phyloP scores from a whole-genome alignment of 2,888 invertebrate species.

The Pachliopta kotzebuea region DNA sequence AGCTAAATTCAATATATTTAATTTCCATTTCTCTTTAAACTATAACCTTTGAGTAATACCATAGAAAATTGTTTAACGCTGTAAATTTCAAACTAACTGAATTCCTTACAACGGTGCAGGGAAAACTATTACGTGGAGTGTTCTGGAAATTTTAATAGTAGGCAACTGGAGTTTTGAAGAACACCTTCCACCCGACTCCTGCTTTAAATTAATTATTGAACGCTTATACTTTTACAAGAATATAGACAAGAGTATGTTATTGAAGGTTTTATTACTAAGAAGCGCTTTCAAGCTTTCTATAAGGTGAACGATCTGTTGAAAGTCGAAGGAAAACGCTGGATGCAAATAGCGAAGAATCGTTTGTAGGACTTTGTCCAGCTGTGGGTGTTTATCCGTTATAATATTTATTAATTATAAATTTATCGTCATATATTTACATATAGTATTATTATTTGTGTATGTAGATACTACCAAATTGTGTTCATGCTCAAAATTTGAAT shows the following conservation, averaged over 20 bases:
- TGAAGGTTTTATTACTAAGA: no score
- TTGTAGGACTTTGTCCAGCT: no score
- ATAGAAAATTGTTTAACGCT: conserved; percentile 32
- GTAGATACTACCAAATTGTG: no score
- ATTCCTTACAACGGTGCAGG: conserved; percentile 13
- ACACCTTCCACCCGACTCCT: conserved; percentile 1
- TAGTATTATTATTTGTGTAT: no score
- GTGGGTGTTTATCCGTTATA: no score
- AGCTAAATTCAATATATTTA: conserved; percentile 3
- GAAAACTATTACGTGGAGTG: conserved; percentile 8
- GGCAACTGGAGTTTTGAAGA: conserved; percentile 13
- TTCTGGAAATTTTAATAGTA: conserved; percentile 23
- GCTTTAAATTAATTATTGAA: conserved; percentile 19
- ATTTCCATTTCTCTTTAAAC: background rate
- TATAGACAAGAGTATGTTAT: background rate
- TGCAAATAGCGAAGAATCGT: no score
- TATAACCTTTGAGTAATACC: background rate
- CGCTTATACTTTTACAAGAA: conserved; percentile 2
- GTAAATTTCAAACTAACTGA: conserved; percentile 28
- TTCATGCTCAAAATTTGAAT: no score
- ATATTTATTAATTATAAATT: no score
- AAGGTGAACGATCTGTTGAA: no score
- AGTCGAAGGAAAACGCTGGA: no score
- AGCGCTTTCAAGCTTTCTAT: no score
- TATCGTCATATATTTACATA: no score